A percentile compares a stretch with the other conserved stretches of the same genome.
These are phyloP conservation scores for Sinocyclocheilus anshuiensis DNA, from an alignment of 2,113 vertebrate species.

Conservation along the genomic window DNA sequence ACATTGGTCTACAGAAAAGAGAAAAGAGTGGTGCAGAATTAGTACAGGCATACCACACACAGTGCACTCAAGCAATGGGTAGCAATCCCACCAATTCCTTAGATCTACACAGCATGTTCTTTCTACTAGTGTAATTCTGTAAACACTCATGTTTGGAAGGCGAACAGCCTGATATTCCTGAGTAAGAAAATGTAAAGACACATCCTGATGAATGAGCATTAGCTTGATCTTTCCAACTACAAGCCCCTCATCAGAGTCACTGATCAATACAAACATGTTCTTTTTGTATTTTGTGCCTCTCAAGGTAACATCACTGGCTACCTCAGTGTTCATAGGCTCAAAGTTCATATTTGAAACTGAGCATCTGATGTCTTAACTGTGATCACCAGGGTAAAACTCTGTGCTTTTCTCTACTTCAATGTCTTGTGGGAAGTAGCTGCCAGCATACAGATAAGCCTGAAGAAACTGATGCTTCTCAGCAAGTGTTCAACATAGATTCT, in stretches of 20 bases:
- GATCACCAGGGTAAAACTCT: too few species aligned
- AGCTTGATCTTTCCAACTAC: conserved; percentile 14
- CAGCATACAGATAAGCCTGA: conserved; percentile 5
- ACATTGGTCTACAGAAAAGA: background rate
- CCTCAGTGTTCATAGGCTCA: too few species aligned
- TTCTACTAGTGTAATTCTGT: background rate
- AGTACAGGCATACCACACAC: background rate
- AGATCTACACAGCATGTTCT: conserved; percentile 15
- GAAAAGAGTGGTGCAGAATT: background rate
- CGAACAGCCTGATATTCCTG: background rate
- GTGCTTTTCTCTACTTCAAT: background rate
- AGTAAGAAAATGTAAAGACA: conserved; percentile 30
- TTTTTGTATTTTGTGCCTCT: conserved; percentile 18
- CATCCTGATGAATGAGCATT: conserved; percentile 15
- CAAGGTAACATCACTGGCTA: background rate
- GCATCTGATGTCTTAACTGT: too few species aligned
- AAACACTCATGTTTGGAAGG: conserved; percentile 5
- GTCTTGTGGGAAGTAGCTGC: background rate
- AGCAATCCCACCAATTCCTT: conserved; percentile 21
- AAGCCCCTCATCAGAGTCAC: background rate
- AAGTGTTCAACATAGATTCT: background rate
- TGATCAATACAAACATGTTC: background rate
- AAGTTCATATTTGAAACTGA: too few species aligned
- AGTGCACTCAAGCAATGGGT: background rate
- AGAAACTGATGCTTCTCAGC: background rate